Evolutionary conservation across 1,140 invertebrate genomes (phyloP), one percentile per base, ranked within the genome.

Genomic region (Brachionus paranguensis): DNA sequence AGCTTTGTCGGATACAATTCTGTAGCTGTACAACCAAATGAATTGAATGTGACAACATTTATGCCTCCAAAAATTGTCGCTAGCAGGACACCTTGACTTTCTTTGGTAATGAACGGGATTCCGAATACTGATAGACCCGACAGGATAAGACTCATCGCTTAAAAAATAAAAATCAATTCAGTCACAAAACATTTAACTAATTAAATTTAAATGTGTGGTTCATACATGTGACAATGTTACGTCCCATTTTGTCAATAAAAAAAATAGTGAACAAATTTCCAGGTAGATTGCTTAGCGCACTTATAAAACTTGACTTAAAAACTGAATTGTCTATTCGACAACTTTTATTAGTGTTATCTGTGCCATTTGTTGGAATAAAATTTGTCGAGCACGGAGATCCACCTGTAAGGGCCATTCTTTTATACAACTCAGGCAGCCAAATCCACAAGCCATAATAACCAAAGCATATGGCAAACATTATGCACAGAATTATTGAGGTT

Each of bases 361-460:
- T 70, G 24, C 11, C 8, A 60, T 53, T 64, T 14, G 43, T 53
- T 41, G 53, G 50, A 55, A 86, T 86, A n/a, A 85, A 74, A 41
- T 47, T 20, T 8, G 29, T 12, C 14, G 37, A 74, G 43, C 89
- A 90, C 11, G 87, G 85, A 0, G 88, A 88, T 4, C 88, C 87
- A 8, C 88, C 87, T 85, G 89, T 88, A 43, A 83, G 85, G 60
- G 86, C 84, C 14, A 91, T 87, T 45, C 89, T 86, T 84, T 89
- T 88, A 78, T 91, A 89, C 84, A 91, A 87, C 84, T 91, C 90
- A 8, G 91, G 91, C 84, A 92, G 91, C 91, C 91, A 92, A 84
- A 91, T 88, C 81, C 89, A 90, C 65, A 92, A 86, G 0, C 91
- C 91, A 85, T 91, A 92, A 85, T 90, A 91, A 11, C 91, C 91